These are phyloP conservation scores for Penaeus chinensis DNA, from an alignment of 1,140 invertebrate genomes.

Conservation along the genomic window DNA sequence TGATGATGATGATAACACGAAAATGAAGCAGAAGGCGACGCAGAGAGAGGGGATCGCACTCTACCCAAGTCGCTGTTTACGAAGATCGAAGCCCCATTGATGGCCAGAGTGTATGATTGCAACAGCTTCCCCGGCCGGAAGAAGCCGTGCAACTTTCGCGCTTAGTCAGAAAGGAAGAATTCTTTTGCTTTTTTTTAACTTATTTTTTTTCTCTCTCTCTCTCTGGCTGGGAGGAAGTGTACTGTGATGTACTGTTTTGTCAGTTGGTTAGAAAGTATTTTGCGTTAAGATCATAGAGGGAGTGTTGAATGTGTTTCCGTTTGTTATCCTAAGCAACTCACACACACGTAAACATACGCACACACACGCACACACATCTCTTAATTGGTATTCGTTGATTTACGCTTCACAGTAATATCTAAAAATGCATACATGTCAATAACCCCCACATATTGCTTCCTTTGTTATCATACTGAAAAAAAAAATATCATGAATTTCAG, in stretches of 20 bases:
- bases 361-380: background rate
- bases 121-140: background rate
- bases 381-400: background rate
- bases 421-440: background rate
- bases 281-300: too few species aligned
- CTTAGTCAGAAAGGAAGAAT: background rate
- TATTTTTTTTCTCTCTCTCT: slow-evolving; percentile 11
- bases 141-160: too few species aligned
- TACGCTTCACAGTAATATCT: background rate
- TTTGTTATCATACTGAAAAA: too few species aligned
- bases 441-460: too few species aligned
- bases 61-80: background rate
- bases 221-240: background rate
- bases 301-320: too few species aligned
- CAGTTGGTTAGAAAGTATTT: too few species aligned
- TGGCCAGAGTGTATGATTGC: too few species aligned
- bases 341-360: background rate
- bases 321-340: too few species aligned
- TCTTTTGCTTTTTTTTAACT: background rate
- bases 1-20: too few species aligned
- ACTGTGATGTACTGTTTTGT: too few species aligned
- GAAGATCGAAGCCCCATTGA: background rate
- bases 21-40: too few species aligned
- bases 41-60: background rate
- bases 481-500: too few species aligned